Evolutionary conservation across 2,113 vertebrate genomes (phyloP).

Genomic region (Halcyon malimbica): DNA sequence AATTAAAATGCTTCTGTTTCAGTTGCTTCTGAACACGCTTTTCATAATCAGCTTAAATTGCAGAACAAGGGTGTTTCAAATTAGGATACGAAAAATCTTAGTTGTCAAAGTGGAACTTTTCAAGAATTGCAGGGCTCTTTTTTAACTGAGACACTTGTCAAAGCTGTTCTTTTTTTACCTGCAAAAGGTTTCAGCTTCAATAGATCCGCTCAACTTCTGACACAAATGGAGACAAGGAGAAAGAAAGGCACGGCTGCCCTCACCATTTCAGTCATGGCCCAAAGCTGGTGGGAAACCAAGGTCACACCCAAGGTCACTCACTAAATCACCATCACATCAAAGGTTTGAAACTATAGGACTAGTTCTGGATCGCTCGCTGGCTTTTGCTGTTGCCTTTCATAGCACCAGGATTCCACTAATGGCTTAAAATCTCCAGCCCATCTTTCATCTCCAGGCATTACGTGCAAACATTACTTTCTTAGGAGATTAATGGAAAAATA

Average conservation of each 20-base stretch:
- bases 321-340: neutral
- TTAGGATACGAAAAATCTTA: neutral
- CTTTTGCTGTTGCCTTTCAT: neutral
- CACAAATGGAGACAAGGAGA: neutral
- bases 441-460: neutral
- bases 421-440: neutral
- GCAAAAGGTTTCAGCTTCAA: neutral
- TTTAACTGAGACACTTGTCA: neutral
- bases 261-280: rapidly evolving
- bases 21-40: constrained; percentile 6
- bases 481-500: neutral
- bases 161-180: constrained; percentile 3
- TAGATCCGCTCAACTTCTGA: neutral
- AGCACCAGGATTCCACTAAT: neutral
- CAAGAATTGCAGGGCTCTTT: neutral
- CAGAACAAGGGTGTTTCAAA: constrained; percentile 11
- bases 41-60: constrained; percentile 31
- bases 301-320: neutral
- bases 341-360: neutral
- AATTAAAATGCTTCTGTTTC: constrained; percentile 63
- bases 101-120: neutral
- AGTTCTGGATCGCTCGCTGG: neutral
- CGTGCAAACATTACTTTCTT: neutral
- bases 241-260: neutral
- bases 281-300: neutral